These are phyloP conservation scores for Bolborhynchus lineola DNA, from an alignment of 2,113 vertebrate genomes.

Conservation along the genomic window DNA sequence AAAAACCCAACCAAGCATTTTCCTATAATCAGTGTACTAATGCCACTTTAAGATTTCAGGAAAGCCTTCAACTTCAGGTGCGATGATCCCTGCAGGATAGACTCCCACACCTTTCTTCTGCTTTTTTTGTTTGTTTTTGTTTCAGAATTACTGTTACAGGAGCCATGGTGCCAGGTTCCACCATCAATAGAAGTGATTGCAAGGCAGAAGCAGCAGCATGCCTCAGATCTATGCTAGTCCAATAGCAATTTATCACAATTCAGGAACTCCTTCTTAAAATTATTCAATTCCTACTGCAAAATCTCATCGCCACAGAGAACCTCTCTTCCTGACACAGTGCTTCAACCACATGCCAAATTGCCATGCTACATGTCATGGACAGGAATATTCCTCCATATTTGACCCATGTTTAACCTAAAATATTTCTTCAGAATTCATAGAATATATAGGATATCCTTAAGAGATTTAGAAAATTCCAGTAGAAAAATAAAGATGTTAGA, in stretches of 20 bases:
- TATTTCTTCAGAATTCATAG: not conserved
- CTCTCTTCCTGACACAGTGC: not conserved
- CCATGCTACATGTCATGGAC: not conserved
- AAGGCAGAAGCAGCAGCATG: not conserved
- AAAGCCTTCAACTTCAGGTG: not conserved
- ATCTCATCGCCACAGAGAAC: not conserved
- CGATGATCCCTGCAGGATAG: not conserved
- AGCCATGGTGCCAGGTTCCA: not conserved
- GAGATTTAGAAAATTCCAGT: not conserved
- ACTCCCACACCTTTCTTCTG: not conserved
- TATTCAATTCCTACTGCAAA: not conserved
- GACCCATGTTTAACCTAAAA: not conserved
- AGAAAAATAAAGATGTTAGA: slow-evolving; percentile 1
- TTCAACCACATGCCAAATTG: not conserved
- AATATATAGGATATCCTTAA: not conserved
- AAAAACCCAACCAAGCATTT: fast-evolving
- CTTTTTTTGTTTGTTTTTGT: not conserved
- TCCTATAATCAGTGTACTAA: not conserved
- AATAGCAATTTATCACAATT: not conserved
- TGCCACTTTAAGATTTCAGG: not conserved
- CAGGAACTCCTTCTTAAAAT: not conserved
- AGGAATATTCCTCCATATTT: not conserved
- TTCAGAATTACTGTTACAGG: not conserved
- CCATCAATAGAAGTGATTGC: not conserved
- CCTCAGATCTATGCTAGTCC: not conserved